phyloP scores from a whole-genome alignment of 2,888 invertebrate species.

The Trichogramma evanescens region DNA sequence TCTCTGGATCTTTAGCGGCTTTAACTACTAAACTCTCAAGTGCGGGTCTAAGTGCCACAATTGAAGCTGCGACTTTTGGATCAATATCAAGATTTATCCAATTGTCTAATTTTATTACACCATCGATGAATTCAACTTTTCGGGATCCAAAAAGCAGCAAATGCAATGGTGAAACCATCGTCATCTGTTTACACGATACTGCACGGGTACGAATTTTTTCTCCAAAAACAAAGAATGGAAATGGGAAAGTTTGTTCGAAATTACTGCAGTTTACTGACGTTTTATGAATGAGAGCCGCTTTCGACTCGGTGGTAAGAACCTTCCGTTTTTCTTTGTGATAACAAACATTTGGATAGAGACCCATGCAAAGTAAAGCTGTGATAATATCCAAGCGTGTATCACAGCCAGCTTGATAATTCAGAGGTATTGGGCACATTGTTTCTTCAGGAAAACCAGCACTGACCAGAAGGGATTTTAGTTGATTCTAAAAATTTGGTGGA shows the following conservation, averaged over 20 bases:
- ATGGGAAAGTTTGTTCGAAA: constrained; percentile 75
- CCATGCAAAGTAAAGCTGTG: constrained; percentile 79
- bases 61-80: constrained; percentile 67
- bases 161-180: constrained; percentile 92
- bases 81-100: constrained; percentile 91
- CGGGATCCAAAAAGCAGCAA: constrained; percentile 86
- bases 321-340: constrained; percentile 92
- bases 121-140: constrained; percentile 72
- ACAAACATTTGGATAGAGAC: constrained; percentile 95
- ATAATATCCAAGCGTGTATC: constrained; percentile 78
- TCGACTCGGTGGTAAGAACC: constrained; percentile 90
- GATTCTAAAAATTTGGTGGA: constrained; percentile 48
- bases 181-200: constrained; percentile 92
- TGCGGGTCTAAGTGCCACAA: constrained; percentile 82
- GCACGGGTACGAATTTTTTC: constrained; percentile 96
- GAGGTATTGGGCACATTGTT: constrained; percentile 64
- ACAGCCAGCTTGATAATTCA: constrained; percentile 67
- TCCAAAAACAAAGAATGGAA: constrained; percentile 94
- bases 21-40: constrained; percentile 77
- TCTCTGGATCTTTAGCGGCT: constrained; percentile 73
- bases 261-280: constrained; percentile 92
- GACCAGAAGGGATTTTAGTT: constrained; percentile 62
- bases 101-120: constrained; percentile 77
- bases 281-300: constrained; percentile 90
- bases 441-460: constrained; percentile 86